These are phyloP conservation scores for Agriotes lineatus DNA, from an alignment of 2,888 invertebrate species.

Conservation along the genomic window DNA sequence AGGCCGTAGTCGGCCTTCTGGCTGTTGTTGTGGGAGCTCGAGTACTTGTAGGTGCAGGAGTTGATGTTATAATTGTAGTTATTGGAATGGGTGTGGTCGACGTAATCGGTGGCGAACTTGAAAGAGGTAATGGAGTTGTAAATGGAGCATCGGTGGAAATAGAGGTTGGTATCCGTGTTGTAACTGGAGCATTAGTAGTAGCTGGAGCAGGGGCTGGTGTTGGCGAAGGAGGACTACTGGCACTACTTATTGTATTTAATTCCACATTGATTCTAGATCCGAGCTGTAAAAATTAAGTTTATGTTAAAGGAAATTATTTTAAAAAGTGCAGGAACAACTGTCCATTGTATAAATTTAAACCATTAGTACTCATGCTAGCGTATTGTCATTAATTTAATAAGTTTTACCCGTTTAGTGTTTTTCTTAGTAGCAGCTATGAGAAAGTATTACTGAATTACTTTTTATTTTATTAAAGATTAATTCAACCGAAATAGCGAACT, in stretches of 20 bases:
- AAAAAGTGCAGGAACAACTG: too few species aligned
- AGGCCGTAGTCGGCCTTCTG: background rate
- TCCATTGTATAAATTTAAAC: too few species aligned
- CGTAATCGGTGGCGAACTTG: slow-evolving; percentile 66
- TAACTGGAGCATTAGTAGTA: slow-evolving; percentile 42
- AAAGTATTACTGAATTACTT: too few species aligned
- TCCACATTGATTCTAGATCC: slow-evolving; percentile 51
- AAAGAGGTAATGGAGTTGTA: slow-evolving; percentile 63
- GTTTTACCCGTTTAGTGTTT: too few species aligned
- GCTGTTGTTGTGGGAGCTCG: slow-evolving; percentile 28
- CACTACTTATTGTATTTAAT: slow-evolving; percentile 29
- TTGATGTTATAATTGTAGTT: slow-evolving; percentile 9
- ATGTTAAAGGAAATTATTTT: too few species aligned
- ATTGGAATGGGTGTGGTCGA: background rate
- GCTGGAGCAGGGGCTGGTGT: slow-evolving; percentile 37
- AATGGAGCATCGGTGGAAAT: slow-evolving; percentile 27
- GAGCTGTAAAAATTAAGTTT: too few species aligned
- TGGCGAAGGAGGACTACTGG: slow-evolving; percentile 24
- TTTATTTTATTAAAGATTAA: too few species aligned
- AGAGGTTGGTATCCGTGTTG: slow-evolving; percentile 56
- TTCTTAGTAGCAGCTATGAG: too few species aligned
- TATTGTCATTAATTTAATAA: too few species aligned
- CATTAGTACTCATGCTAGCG: too few species aligned
- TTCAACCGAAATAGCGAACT: too few species aligned
- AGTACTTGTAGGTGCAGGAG: slow-evolving; percentile 26